These are phyloP conservation scores for Lacerta bilineata DNA, from an alignment of 2,797 vertebrate genomes.

Conservation along the genomic window DNA sequence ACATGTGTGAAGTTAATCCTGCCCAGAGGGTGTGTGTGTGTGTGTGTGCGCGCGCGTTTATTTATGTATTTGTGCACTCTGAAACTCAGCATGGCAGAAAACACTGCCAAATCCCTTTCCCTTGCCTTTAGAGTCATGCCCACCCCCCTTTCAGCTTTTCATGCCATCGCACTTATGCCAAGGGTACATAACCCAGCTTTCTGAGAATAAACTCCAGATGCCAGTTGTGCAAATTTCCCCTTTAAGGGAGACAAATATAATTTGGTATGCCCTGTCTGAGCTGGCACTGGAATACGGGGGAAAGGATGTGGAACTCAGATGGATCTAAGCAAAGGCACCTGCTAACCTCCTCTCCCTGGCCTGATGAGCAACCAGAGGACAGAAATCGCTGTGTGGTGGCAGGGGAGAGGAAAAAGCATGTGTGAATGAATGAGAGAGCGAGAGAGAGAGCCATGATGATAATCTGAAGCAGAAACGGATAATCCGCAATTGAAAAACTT, in stretches of 20 bases:
- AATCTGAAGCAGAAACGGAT: slow-evolving; percentile 40
- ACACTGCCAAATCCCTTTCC: neutral
- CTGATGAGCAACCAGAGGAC: neutral
- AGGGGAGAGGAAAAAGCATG: slow-evolving; percentile 12
- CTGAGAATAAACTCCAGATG: slow-evolving; percentile 15
- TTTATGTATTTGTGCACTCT: slow-evolving; percentile 7
- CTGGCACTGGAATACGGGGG: slow-evolving; percentile 49
- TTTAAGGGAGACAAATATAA: slow-evolving; percentile 53
- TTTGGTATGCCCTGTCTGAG: slow-evolving; percentile 34
- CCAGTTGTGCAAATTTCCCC: slow-evolving; percentile 35
- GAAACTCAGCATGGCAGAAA: slow-evolving; percentile 3
- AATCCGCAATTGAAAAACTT: slow-evolving; percentile 43
- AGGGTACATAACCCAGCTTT: slow-evolving; percentile 35
- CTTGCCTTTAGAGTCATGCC: neutral
- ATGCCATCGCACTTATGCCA: neutral
- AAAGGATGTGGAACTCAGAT: slow-evolving; percentile 39
- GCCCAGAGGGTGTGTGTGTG: neutral
- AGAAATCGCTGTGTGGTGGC: neutral
- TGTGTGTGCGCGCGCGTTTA: too few relatives aligned
- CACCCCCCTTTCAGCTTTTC: slow-evolving; percentile 31
- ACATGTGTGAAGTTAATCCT: too few relatives aligned
- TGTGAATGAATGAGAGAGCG: neutral
- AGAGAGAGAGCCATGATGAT: slow-evolving; percentile 13
- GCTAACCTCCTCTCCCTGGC: slow-evolving; percentile 30
- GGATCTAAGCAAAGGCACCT: slow-evolving; percentile 22